Evolutionary conservation across 2,113 vertebrate species (phyloP), one percentile per base, ranked within the genome.

Genomic region (Strix aluco): DNA sequence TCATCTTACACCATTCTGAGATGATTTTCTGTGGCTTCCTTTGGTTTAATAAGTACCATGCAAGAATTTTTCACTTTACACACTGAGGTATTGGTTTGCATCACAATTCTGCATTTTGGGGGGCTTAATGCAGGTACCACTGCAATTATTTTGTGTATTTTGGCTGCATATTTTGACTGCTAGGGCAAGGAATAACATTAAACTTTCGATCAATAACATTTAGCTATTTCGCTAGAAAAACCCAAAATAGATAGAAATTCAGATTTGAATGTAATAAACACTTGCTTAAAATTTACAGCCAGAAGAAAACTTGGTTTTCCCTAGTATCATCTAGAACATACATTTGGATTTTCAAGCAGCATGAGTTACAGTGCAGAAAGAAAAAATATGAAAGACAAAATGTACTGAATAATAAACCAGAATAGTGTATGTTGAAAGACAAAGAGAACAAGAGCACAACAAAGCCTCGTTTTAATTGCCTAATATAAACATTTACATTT

Each of bases 401-500:
- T 51, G 4, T 49, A 32, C 13, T 81, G 27, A 88, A 55, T 40
- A 81, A 91, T 81, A 88, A 42, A 75, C 83, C 44, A 84, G 49
- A 42, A 42, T 13, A 42, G 13, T 63, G 23, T 75, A 23, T 66
- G 75, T 38, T 74, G 73, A 82, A 79, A 80, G 52, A 80, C 11
- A 85, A 77, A n/a, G 46, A 81, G 52, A 94, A 58, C 2, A 81
- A 66, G 9, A 94, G 25, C 15, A 62, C 6, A 72, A 61, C 44
- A 81, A 81, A 65, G 8, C 27, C 52, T 58, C 75, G 26, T 30
- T 92, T 58, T 84, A 89, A 86, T n/a, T 78, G 40, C 51, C 54
- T 77, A 81, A 91, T 83, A 72, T 5, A 90, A 92, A 83, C 10
- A 88, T 58, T 96, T 78, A 72, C 30, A 90, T 75, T 91, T 85